A percentile compares a stretch with the other conserved stretches of the same genome.
phyloP scores from a whole-genome alignment of 2,888 invertebrate species.

The Syrista parreyssii region DNA sequence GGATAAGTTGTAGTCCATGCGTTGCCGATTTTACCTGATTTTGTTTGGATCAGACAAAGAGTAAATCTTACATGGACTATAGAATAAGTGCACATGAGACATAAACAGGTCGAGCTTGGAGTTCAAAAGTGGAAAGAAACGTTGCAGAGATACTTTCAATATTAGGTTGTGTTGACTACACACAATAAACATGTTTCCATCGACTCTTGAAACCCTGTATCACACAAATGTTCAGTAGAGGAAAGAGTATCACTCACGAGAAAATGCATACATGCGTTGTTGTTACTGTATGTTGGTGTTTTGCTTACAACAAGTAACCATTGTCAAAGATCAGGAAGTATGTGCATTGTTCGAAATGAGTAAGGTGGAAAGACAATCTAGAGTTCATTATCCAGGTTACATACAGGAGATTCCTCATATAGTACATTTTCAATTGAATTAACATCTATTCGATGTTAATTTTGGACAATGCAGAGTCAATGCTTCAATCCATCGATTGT shows the following conservation, averaged over 20 bases:
- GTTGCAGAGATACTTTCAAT: not conserved
- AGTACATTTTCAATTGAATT: not conserved
- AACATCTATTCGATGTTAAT: not conserved
- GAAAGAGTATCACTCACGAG: not conserved
- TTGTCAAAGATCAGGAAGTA: too few relatives aligned
- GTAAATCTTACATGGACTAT: constrained; percentile 40
- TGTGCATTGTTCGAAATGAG: not conserved
- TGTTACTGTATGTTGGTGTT: too few relatives aligned
- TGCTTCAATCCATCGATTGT: too few relatives aligned
- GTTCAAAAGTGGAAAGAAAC: not conserved
- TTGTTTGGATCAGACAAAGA: constrained; percentile 12
- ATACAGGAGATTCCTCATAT: not conserved
- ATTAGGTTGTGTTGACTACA: not conserved
- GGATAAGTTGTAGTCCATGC: constrained; percentile 35
- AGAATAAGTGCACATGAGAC: constrained; percentile 59
- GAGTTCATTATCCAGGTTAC: not conserved
- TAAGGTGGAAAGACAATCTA: not conserved
- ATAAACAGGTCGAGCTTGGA: constrained; percentile 50
- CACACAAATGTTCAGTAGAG: not conserved
- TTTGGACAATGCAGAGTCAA: not conserved
- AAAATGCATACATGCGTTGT: not conserved
- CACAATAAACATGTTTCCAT: too few relatives aligned
- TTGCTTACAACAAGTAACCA: too few relatives aligned
- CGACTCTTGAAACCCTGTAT: not conserved
- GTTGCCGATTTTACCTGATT: constrained; percentile 10